These are phyloP conservation scores for Thalassoma bifasciatum DNA, from an alignment of 2,113 vertebrate genomes.

Conservation along the genomic window DNA sequence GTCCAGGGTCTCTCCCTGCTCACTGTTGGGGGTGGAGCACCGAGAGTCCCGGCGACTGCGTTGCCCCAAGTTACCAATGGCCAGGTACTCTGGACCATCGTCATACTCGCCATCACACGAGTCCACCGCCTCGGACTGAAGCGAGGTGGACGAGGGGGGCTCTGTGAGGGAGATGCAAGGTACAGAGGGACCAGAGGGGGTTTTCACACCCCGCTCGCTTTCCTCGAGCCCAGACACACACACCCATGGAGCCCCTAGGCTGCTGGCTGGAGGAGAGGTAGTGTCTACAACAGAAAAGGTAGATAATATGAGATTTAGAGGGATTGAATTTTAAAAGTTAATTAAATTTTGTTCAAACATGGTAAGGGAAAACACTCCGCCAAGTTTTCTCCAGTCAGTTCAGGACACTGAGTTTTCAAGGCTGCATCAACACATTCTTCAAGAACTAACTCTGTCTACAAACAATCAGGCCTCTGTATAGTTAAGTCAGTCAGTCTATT, in stretches of 20 bases:
- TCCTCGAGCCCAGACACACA: constrained; percentile 46
- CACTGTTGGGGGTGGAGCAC: constrained; percentile 73
- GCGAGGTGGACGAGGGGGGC: constrained; percentile 16
- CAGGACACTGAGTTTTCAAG: neutral
- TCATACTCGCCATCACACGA: constrained; percentile 86
- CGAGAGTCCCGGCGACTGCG: constrained; percentile 76
- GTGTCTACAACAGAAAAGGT: constrained; percentile 60
- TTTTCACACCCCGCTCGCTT: neutral
- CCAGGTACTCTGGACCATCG: constrained; percentile 95
- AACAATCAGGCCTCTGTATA: constrained; percentile 61
- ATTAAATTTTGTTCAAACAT: too few relatives aligned
- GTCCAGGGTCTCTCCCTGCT: constrained; percentile 54
- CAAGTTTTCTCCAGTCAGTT: constrained; percentile 8
- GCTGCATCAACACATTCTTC: constrained; percentile 44
- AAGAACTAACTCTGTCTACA: constrained; percentile 4
- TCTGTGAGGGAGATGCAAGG: constrained; percentile 60
- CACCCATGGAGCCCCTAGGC: constrained; percentile 71
- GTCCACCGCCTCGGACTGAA: constrained; percentile 68
- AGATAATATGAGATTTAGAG: neutral
- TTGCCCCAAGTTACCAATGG: constrained; percentile 92
- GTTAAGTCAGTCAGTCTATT: constrained; percentile 39
- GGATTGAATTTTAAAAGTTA: neutral
- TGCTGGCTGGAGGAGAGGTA: constrained; percentile 42
- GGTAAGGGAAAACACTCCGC: too few relatives aligned
- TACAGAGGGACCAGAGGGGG: constrained; percentile 15